Evolutionary conservation across 2,113 vertebrate genomes (phyloP).

Genomic region (Microcebus jonahi): DNA sequence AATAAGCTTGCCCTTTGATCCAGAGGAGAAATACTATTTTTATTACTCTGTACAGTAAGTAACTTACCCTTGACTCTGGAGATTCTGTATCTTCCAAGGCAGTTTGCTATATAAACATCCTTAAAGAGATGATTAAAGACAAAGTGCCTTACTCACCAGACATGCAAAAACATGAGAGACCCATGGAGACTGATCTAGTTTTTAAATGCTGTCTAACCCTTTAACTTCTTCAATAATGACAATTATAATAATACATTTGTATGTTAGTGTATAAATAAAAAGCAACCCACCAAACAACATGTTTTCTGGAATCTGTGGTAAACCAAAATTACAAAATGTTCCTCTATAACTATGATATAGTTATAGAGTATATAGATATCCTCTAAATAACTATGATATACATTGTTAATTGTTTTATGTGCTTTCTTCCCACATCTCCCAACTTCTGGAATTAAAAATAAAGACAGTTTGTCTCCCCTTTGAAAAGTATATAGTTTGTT

Average conservation of each 20-base stretch:
- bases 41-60: neutral
- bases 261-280: neutral
- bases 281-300: neutral
- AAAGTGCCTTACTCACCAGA: neutral
- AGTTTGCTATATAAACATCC: neutral
- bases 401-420: neutral
- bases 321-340: neutral
- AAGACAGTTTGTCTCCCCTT: neutral
- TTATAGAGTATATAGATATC: too few species aligned
- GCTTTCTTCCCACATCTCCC: neutral
- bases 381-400: neutral
- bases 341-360: neutral
- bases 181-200: neutral
- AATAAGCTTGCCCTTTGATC: neutral
- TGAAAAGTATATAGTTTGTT: neutral
- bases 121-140: neutral
- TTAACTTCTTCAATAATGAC: neutral
- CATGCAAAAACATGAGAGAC: neutral
- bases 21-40: neutral
- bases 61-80: neutral
- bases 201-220: neutral
- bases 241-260: neutral
- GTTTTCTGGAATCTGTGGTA: neutral
- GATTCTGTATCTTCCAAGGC: neutral
- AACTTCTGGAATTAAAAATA: neutral